Evolutionary conservation across 2,888 invertebrate species (phyloP), one percentile per base, ranked within the genome.

Genomic region (Smittia sp.): DNA sequence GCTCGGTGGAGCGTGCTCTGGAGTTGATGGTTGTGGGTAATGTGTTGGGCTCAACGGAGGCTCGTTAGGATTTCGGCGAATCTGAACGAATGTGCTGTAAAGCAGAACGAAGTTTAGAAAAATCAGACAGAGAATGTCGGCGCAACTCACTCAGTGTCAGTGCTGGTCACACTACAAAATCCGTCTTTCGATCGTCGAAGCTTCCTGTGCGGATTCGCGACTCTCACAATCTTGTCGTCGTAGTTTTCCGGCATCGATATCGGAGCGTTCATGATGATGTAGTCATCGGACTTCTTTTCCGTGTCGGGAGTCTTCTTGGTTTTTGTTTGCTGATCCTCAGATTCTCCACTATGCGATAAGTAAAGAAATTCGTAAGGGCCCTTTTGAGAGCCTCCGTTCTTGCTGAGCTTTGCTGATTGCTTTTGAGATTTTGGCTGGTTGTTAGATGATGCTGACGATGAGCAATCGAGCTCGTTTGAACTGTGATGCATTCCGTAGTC

Each of bases 1-100:
- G 9, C 94, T 90, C 0, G 96, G 96, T 1, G 96, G 96, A 1
- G 96, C 95, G 83, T 95, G 95, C 77, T 96, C 95, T 0, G 96
- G 96, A 11, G 96, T 96, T 9, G 96, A 94, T 11, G 96, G 95
- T 82, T 96, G 95, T 72, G 89, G 87, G 79, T 95, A 95, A 80
- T 94, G 92, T 66, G 94, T 93, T 20, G 96, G 96, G 77, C 94
- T 94, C 77, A 92, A 84, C 0, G 96, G 96, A 77, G 86, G 80
- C 77, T 86, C 73, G 11, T 73, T 65, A 1, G 73, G 73, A 52
- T 65, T 63, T 13, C 73, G 63, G 13, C 73, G 63, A 52, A 73
- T 39, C 46, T 63, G 63, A 65, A 73, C 65, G 27, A 65, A 73
- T 9, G 62, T 72, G 7, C 72, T 72, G 22, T 22, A n/a, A n/a